phyloP scores from a whole-genome alignment of 2,888 invertebrate genomes.

The Tetramorium bicarinatum region DNA sequence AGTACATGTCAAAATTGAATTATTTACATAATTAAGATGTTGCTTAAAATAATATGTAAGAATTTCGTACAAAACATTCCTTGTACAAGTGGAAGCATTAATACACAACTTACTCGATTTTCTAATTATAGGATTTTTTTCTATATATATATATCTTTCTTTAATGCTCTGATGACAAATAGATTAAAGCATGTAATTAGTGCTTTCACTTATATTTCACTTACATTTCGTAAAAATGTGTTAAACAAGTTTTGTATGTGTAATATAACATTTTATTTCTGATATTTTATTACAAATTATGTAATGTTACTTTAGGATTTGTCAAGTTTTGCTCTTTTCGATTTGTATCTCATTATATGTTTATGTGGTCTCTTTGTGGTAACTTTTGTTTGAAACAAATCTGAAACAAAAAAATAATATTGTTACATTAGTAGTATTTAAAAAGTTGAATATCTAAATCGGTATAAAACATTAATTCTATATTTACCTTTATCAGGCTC shows the following conservation, averaged over 20 bases:
- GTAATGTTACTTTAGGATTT: slow-evolving; percentile 9
- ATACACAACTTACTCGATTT: background rate
- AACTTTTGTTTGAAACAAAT: slow-evolving; percentile 74
- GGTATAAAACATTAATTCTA: slow-evolving; percentile 9
- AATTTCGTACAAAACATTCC: background rate
- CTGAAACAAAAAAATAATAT: slow-evolving; percentile 63
- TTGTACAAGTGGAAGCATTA: background rate
- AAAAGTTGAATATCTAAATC: background rate
- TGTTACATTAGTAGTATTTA: background rate
- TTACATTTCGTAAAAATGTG: background rate
- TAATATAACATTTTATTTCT: background rate
- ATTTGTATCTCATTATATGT: slow-evolving; percentile 75
- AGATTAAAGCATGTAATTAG: background rate
- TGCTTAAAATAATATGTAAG: background rate
- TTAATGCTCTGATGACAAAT: background rate
- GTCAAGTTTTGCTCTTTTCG: slow-evolving; percentile 75
- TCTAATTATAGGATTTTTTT: background rate
- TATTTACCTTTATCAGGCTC: slow-evolving; percentile 93
- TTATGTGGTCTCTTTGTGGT: slow-evolving; percentile 71
- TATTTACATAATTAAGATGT: background rate
- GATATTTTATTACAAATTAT: slow-evolving; percentile 7
- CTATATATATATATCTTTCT: background rate
- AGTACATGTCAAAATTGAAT: background rate
- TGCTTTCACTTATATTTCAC: background rate
- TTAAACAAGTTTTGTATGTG: background rate